phyloP scores from a whole-genome alignment of 2,888 invertebrate species.

The Lycophotia porphyrea region DNA sequence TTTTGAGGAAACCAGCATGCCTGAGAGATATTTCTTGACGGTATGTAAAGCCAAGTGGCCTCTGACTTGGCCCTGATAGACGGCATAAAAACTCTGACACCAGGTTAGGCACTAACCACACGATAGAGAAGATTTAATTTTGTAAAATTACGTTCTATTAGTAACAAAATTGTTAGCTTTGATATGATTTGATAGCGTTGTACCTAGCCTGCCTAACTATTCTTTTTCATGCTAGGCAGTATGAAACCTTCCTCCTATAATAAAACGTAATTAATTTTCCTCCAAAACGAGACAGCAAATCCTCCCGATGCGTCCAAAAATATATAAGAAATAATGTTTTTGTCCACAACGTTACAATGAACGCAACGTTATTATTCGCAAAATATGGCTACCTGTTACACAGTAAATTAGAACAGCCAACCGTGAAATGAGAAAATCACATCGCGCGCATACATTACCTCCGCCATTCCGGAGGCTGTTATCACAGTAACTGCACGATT shows the following conservation, averaged over 20 bases:
- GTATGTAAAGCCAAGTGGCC: too few relatives aligned
- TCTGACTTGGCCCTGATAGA: too few relatives aligned
- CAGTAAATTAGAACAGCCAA: constrained; percentile 56
- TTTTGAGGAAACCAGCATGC: too few relatives aligned
- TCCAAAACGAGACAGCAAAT: background rate
- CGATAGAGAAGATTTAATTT: too few relatives aligned
- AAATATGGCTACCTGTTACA: constrained; percentile 68
- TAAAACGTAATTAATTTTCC: constrained; percentile 8
- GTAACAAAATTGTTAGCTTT: too few relatives aligned
- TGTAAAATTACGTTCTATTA: background rate
- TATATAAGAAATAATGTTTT: constrained; percentile 57
- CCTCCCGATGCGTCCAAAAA: constrained; percentile 28
- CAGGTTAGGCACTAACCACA: too few relatives aligned
- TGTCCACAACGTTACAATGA: constrained; percentile 60
- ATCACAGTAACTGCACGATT: constrained; percentile 46
- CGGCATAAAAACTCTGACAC: too few relatives aligned
- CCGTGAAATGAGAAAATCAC: constrained; percentile 68
- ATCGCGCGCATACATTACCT: constrained; percentile 55
- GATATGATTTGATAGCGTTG: too few relatives aligned
- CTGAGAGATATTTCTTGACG: too few relatives aligned
- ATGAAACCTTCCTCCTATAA: background rate
- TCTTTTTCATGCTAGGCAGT: background rate
- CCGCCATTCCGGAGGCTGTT: constrained; percentile 35
- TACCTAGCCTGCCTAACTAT: too few relatives aligned
- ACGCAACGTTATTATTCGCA: constrained; percentile 64